phyloP scores from a whole-genome alignment of 2,113 vertebrate species.

The Crotalus viridis region DNA sequence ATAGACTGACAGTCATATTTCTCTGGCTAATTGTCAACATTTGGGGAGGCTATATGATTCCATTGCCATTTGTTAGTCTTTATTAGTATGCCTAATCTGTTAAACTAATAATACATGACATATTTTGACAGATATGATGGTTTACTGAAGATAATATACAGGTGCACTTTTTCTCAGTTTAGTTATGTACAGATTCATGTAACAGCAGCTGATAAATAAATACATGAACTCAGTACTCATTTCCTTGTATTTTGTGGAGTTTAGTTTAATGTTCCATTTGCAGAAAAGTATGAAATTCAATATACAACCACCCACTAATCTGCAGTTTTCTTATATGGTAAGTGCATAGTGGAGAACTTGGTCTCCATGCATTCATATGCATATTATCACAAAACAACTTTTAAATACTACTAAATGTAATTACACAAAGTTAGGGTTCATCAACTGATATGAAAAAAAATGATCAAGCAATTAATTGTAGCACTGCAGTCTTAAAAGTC shows the following conservation, averaged over 20 bases:
- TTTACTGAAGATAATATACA: constrained; percentile 3
- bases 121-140: neutral
- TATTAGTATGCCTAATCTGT: constrained; percentile 3
- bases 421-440: neutral
- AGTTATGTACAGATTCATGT: neutral
- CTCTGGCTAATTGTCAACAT: constrained; percentile 11
- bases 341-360: neutral
- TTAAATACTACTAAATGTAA: neutral
- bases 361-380: neutral
- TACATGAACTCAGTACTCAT: neutral
- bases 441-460: neutral
- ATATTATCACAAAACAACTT: neutral
- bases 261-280: neutral
- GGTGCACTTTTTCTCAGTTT: neutral
- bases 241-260: neutral
- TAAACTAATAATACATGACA: constrained; percentile 20
- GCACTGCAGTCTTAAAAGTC: neutral
- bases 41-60: constrained; percentile 14
- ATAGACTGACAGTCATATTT: neutral
- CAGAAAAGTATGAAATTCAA: neutral
- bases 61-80: neutral
- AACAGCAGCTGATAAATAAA: neutral
- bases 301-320: neutral
- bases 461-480: neutral
- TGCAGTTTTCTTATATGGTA: neutral